Base-by-base conservation (phyloP, 2,888 invertebrate species). In the Clitarchus hookeri region DNA sequence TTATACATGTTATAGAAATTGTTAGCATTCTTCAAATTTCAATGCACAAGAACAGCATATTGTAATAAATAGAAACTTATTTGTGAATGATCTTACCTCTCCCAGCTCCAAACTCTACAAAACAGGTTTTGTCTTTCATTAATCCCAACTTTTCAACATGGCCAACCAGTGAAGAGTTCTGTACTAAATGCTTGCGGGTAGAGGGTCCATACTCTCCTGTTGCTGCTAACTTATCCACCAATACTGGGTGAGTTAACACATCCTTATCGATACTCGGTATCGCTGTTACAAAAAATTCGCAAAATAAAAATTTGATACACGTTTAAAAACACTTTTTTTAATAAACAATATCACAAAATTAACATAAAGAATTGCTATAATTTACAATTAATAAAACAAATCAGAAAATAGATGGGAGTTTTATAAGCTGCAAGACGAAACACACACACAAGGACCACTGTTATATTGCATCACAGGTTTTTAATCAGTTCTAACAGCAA, bases 31-130 rank as follows among this genome's bases (percentile, higher is more conserved):
- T 36, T 36, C 36, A 36, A 1, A 36, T 3, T 36, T 4, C 36
- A 36, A 36, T 36, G 36, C 36, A 36, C 4, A 36, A 36, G 36
- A 36, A 36, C 36, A 36, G 36, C 36, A 36, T 36, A 36, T 36
- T 36, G 36, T 36, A 36, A 36, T 36, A 36, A 36, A 36, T 36
- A 36, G 36, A 3, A 36, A 36, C 36, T 3, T 36, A 36, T 36
- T 36, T 3, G 36, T 3, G 36, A 36, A 36, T 36, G 23, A 82
- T 23, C 16, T 82, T 82, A 82, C 82, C 82, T 82, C 82, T 82
- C 27, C 82, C 82, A 36, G 82, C 82, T 44, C 82, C 82, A 82
- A 82, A 82, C 36, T 82, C 82, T 8, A 82, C 82, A 27, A 82
- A 82, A 82, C 82, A 82, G 4, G 82, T 82, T 27, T 36, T 27